Base-by-base conservation (phyloP, 2,888 invertebrate genomes). In the Lycocerus yunnanus region DNA sequence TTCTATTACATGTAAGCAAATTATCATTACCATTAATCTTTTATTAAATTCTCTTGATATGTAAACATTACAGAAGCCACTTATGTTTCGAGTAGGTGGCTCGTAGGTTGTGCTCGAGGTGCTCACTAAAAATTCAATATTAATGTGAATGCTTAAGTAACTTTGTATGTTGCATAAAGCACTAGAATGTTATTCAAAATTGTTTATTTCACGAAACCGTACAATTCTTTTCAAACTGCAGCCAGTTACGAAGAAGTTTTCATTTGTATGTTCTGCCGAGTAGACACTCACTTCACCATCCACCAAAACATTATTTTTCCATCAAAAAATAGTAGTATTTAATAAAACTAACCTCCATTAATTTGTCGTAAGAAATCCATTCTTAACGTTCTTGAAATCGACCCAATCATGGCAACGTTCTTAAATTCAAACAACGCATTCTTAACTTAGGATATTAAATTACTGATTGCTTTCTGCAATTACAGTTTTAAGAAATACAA, bases 211-310 rank as follows among this genome's bases (percentile, higher is more conserved):
- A 27, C 16, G 27, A 66, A 67, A 21, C 24, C 8, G 18, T 27
- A 67, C 18, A 61, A 60, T 67, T 18, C 60, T 71, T 71, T 66
- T 59, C 16, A 66, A 71, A 60, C 10, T 61, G 43, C 67, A 71
- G 60, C 67, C n/a, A 71, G 66, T 71, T 67, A 67, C 60, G 11
- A 0, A 13, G 13, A 27, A 24, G 27, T 3, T 11, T 11, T 11
- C 13, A 4, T 27, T 18, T 4, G 18, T 3, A 4, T 2, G 4
- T 18, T 18, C 18, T n/a, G n/a, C n/a, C n/a, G n/a, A n/a, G n/a
- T n/a, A 18, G 4, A 18, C 4, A 18, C 18, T 18, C 18, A 2
- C 18, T 18, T 18, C 18, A 4, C 4, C 4, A 18, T 18, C 18
- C 3, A 18, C 18, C 18, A 18, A 18, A 18, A 4, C 18, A 18